phyloP scores from a whole-genome alignment of 2,797 vertebrate genomes.

The Spinus olivaceus region DNA sequence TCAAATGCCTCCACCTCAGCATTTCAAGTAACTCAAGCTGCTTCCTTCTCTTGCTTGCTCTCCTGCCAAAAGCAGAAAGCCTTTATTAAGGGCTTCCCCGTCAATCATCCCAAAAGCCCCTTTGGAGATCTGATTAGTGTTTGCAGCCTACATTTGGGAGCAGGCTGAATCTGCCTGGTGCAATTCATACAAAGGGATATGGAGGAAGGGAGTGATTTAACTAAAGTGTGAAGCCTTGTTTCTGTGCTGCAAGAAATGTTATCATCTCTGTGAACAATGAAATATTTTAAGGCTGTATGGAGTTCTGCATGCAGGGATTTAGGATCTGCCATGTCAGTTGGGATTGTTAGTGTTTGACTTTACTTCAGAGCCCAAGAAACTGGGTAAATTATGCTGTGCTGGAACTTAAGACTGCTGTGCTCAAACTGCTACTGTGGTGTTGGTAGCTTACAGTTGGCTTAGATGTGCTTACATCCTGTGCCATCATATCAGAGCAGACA shows the following conservation, averaged over 20 bases:
- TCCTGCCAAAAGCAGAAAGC: conserved; percentile 29
- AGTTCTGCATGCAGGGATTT: not conserved
- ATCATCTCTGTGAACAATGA: not conserved
- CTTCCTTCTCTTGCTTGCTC: conserved; percentile 44
- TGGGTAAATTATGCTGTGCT: not conserved
- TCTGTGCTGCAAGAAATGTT: not conserved
- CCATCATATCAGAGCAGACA: not conserved
- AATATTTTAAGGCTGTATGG: not conserved
- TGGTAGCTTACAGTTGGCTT: not conserved
- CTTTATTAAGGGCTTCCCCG: conserved; percentile 45
- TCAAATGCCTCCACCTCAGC: conserved; percentile 50
- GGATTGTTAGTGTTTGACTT: not conserved
- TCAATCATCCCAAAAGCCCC: conserved; percentile 41
- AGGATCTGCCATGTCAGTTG: not conserved
- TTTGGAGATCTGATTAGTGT: conserved; percentile 32
- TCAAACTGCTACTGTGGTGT: not conserved
- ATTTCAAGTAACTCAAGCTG: conserved; percentile 54
- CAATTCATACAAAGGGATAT: not conserved
- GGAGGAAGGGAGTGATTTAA: not conserved
- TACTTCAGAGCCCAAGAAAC: not conserved
- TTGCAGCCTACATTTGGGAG: conserved; percentile 18
- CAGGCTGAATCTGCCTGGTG: not conserved
- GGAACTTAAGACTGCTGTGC: not conserved
- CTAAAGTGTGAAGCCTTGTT: not conserved
- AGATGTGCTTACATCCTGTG: not conserved